phyloP scores from a whole-genome alignment of 2,888 invertebrate genomes.

The Tanypteryx hageni region DNA sequence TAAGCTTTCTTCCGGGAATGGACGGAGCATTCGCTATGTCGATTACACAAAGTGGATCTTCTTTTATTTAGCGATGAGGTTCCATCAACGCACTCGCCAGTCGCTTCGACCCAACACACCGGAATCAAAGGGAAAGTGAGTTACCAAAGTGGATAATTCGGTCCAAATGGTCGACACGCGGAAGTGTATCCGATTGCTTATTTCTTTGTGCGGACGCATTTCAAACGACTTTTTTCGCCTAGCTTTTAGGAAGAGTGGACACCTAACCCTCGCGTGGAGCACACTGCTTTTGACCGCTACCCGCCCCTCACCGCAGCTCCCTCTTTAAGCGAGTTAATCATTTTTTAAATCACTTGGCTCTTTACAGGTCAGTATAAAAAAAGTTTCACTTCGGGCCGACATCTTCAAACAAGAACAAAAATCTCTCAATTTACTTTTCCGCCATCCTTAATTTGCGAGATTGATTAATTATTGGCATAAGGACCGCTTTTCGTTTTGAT shows the following conservation, averaged over 20 bases:
- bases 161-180: not conserved
- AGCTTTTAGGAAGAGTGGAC: conserved; percentile 1
- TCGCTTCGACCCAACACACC: not conserved
- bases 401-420: not conserved
- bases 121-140: not conserved
- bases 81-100: not conserved
- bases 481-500: conserved; percentile 16
- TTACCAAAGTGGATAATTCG: not conserved
- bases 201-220: not conserved
- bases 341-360: not conserved
- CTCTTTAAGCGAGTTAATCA: not conserved
- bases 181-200: not conserved
- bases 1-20: not conserved
- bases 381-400: not conserved
- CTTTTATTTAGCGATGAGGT: not conserved
- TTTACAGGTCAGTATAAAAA: not conserved
- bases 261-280: not conserved
- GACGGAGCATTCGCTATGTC: not conserved
- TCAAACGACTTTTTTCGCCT: not conserved
- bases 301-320: not conserved
- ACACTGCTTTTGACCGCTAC: not conserved
- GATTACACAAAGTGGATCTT: not conserved
- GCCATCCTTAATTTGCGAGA: conserved; percentile 28
- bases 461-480: conserved; percentile 32
- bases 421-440: not conserved